Evolutionary conservation across 2,113 vertebrate species (phyloP), one percentile per base, ranked within the genome.

Genomic region (Proteles cristata): DNA sequence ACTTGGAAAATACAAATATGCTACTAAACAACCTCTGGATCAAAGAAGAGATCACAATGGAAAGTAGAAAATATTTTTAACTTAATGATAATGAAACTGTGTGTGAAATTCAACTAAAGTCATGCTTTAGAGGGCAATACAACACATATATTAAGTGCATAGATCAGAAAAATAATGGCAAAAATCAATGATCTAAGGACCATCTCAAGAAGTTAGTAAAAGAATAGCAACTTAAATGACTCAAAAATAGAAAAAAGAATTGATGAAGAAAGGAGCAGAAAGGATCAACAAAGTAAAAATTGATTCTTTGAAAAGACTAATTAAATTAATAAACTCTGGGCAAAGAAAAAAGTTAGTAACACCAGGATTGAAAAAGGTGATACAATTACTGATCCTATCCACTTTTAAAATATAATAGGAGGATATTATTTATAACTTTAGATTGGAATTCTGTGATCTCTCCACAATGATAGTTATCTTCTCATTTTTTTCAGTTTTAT

Each of bases 1-100:
- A 48, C 76, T 88, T 93, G 58, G 31, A 93, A 93, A 96, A 93
- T 76, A 55, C 45, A 88, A 76, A 66, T 93, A 76, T 76, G 17
- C 3, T 76, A 83, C 48, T 93, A 88, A 88, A 83, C 50, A 93
- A 82, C 26, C 90, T 68, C 74, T 81, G 33, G 33, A 31, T 81
- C 84, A 93, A 82, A 88, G 31, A 81, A 82, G 45, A 82, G 55
- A 74, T 73, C 69, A 76, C 45, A 74, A 65, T 45, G 55, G 35
- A 82, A 88, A 82, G 88, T 74, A 86, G 89, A 87, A 80, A 80
- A 87, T 63, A 80, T 73, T 92, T 88, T 66, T 21, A 81, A 82
- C 10, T 69, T 92, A 82, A 73, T 45, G n/a, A 63, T 45, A 69
- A 65, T 69, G 77, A 81, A 95, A 73, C 81, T 74, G 87, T 81